phyloP scores from a whole-genome alignment of 2,797 vertebrate species.

The Acanthurus tractus region DNA sequence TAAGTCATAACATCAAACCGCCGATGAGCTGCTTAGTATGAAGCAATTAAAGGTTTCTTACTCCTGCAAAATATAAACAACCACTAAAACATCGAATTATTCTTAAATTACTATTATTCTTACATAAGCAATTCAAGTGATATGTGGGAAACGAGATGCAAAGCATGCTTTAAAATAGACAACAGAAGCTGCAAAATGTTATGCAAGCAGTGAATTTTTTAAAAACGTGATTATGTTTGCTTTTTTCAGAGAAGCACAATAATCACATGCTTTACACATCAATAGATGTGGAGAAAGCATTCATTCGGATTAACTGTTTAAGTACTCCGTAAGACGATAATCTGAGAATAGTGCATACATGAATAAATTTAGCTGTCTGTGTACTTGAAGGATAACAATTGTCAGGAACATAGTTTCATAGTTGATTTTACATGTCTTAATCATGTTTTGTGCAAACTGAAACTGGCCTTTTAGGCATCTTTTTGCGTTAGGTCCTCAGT shows the following conservation, averaged over 20 bases:
- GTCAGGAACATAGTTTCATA: conserved; percentile 10
- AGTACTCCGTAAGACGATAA: conserved; percentile 64
- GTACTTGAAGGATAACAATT: conserved; percentile 39
- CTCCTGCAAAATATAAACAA: background rate
- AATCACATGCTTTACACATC: conserved; percentile 63
- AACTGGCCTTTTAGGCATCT: background rate
- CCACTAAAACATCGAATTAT: background rate
- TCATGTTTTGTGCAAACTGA: conserved; percentile 5
- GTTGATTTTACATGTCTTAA: conserved; percentile 9
- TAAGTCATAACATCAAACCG: conserved; percentile 4
- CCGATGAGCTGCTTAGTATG: background rate
- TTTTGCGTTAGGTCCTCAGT: background rate
- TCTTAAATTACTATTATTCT: conserved; percentile 1
- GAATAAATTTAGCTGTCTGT: conserved; percentile 55
- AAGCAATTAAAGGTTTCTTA: conserved; percentile 18
- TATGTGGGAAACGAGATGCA: conserved; percentile 18
- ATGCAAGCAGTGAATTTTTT: no score
- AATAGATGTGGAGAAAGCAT: conserved; percentile 46
- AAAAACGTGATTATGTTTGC: conserved; percentile 19
- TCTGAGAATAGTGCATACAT: conserved; percentile 60
- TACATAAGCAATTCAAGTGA: background rate
- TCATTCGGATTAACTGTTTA: conserved; percentile 65
- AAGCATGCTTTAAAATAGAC: conserved; percentile 15
- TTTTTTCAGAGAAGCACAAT: conserved; percentile 20
- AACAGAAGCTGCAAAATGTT: conserved; percentile 1